Conservation (phyloP, 2,888 invertebrate genomes). For the Agriopis aurantiaria region DNA sequence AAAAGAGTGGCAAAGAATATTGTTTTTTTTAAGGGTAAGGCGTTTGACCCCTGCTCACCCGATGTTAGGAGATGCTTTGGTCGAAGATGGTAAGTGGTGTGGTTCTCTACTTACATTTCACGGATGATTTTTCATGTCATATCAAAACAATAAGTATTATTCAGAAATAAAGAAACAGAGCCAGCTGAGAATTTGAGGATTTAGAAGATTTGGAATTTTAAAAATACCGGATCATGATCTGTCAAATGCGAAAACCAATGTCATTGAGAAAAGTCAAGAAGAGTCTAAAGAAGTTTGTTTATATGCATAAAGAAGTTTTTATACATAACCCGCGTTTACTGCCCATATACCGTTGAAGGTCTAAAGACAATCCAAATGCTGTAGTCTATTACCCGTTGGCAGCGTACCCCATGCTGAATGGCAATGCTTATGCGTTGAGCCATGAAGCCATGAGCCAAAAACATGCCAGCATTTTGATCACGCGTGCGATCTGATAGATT, state of each 20-base stretch:
- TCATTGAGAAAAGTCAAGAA: not conserved
- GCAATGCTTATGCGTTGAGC: too few species aligned
- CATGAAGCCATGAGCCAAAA: too few species aligned
- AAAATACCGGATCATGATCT: not conserved
- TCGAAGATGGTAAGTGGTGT: not conserved
- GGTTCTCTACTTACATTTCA: slow-evolving; percentile 16
- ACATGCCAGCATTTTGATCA: too few species aligned
- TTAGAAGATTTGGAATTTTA: slow-evolving; percentile 14
- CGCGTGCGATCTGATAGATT: not conserved
- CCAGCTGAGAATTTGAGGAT: not conserved
- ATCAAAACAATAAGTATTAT: not conserved
- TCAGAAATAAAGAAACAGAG: not conserved
- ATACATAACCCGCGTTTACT: too few species aligned
- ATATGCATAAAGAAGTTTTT: not conserved
- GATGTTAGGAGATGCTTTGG: too few species aligned
- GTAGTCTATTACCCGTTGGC: too few species aligned
- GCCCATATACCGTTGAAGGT: too few species aligned
- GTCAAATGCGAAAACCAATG: not conserved
- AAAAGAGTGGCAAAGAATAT: too few species aligned
- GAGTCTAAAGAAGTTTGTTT: not conserved
- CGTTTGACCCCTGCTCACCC: too few species aligned
- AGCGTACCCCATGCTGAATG: too few species aligned
- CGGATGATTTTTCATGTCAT: slow-evolving; percentile 6
- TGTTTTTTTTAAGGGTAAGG: too few species aligned
- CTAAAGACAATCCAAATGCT: too few species aligned